Conservation (phyloP, 2,888 invertebrate genomes). For the Philereme vetulata region DNA sequence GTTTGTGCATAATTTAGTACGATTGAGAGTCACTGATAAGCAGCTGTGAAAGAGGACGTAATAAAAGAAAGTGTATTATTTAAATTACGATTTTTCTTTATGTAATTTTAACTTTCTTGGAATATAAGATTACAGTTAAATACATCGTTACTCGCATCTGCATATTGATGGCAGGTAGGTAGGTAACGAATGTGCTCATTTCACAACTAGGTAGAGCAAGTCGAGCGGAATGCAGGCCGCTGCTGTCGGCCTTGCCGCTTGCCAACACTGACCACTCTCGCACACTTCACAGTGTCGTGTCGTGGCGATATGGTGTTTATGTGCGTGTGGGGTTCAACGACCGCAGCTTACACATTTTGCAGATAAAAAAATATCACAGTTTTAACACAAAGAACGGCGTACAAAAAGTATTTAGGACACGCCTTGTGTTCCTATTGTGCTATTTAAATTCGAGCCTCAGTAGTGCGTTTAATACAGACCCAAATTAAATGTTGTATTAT, state of each 20-base stretch:
- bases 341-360: conserved; percentile 45
- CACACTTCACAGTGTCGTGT: conserved; percentile 57
- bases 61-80: conserved; percentile 1
- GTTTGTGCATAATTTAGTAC: neutral
- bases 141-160: conserved; percentile 39
- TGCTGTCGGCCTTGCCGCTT: conserved; percentile 72
- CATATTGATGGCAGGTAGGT: conserved; percentile 57
- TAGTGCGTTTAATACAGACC: neutral
- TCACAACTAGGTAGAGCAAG: conserved; percentile 68
- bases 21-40: neutral
- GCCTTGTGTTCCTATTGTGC: conserved; percentile 16
- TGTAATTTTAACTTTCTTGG: conserved; percentile 38
- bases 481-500: too few species aligned
- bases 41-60: neutral
- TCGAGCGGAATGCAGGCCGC: conserved; percentile 76
- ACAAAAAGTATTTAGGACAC: conserved; percentile 16
- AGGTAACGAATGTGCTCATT: conserved; percentile 70
- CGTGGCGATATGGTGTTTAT: conserved; percentile 51
- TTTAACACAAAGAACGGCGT: conserved; percentile 17
- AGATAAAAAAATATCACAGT: conserved; percentile 34
- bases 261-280: conserved; percentile 77
- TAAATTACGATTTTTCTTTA: conserved; percentile 19
- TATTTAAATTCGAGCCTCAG: conserved; percentile 7
- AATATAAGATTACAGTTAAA: conserved; percentile 31
- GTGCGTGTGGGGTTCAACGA: conserved; percentile 56